These are phyloP conservation scores for Agrotis puta DNA, from an alignment of 2,888 invertebrate species.

Conservation along the genomic window DNA sequence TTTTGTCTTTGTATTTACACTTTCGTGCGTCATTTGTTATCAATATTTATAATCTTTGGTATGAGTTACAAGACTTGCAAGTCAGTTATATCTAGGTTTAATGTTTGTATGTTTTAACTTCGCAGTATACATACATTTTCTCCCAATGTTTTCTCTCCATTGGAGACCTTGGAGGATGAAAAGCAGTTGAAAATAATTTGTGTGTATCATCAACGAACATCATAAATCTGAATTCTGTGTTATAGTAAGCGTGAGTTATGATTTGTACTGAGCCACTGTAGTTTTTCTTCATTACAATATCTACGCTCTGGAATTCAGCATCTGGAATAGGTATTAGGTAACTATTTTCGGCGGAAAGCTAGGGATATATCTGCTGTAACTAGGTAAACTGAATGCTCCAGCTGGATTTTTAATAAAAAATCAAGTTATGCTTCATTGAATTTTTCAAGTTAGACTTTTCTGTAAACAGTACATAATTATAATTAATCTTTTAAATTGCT, in stretches of 20 bases:
- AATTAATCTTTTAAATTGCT: constrained; percentile 4
- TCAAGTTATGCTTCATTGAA: too few relatives aligned
- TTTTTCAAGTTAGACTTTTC: too few relatives aligned
- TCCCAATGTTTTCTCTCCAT: constrained; percentile 3
- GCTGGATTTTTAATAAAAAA: not conserved
- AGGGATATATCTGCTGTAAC: not conserved
- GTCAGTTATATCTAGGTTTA: constrained; percentile 10
- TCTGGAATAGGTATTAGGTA: not conserved
- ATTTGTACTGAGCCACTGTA: constrained; percentile 22
- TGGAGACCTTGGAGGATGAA: constrained; percentile 34
- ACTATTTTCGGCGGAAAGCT: constrained; percentile 17
- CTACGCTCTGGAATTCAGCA: constrained; percentile 25
- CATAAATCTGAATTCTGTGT: constrained; percentile 35
- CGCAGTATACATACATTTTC: constrained; percentile 7
- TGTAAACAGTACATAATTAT: not conserved
- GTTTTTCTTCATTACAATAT: constrained; percentile 34
- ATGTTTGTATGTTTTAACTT: constrained; percentile 1
- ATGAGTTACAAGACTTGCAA: constrained; percentile 40
- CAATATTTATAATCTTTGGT: constrained; percentile 47
- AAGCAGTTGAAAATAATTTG: constrained; percentile 34
- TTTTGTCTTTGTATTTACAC: constrained; percentile 22
- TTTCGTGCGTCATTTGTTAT: constrained; percentile 59
- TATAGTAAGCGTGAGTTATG: constrained; percentile 33
- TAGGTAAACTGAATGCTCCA: not conserved
- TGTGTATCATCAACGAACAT: constrained; percentile 25